Evolutionary conservation across 1,140 invertebrate species (phyloP).

Genomic region (Leptestheria dahalacensis): DNA sequence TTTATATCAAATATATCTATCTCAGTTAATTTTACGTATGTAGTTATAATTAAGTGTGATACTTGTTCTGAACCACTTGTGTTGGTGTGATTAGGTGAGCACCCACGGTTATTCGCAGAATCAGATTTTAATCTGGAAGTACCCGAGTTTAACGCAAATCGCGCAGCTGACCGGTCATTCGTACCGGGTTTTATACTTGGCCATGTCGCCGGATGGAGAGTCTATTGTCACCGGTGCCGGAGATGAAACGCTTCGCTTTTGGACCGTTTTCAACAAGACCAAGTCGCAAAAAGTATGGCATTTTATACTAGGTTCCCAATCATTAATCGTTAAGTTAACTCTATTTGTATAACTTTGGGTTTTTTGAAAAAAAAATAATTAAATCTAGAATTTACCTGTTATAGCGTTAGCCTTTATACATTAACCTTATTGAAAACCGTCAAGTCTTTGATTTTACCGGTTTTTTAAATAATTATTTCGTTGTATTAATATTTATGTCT

Average conservation of each 20-base stretch:
- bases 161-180: slow-evolving; percentile 97
- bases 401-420: too few relatives aligned
- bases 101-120: slow-evolving; percentile 99
- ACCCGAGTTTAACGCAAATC: slow-evolving; percentile 90
- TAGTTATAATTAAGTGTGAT: too few relatives aligned
- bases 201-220: slow-evolving; percentile 96
- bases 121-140: slow-evolving; percentile 99
- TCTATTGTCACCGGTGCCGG: slow-evolving; percentile 98
- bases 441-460: not conserved
- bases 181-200: slow-evolving; percentile 90
- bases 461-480: slow-evolving; percentile 5
- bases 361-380: not conserved
- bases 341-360: not conserved
- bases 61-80: too few relatives aligned
- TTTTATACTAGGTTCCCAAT: too few relatives aligned
- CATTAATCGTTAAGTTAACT: not conserved
- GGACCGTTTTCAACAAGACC: slow-evolving; percentile 98
- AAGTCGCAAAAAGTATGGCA: slow-evolving; percentile 52
- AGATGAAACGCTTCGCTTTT: slow-evolving; percentile 95
- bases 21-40: too few relatives aligned
- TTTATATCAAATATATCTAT: too few relatives aligned
- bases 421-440: not conserved
- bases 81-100: slow-evolving; percentile 49
- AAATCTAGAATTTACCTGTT: too few relatives aligned
- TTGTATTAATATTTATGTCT: too few relatives aligned